Base-by-base conservation (phyloP, 2,888 invertebrate genomes). In the Ichneumon xanthorius region DNA sequence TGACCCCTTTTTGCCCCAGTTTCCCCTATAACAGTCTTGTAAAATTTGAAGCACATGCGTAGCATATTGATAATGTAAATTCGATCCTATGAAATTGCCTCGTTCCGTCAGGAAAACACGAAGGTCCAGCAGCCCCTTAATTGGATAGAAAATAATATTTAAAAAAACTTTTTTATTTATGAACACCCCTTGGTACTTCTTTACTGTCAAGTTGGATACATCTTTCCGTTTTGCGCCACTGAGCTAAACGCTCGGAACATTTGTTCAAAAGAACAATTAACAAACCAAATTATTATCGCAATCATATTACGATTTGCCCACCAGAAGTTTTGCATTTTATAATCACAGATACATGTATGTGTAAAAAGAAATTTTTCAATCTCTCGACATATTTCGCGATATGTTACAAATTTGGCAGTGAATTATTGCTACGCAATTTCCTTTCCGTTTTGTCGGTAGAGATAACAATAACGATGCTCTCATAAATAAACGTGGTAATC, bases 391-490 rank as follows among this genome's bases (percentile, higher is more conserved):
- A 61, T 22, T 30, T 16, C 5, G 14, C 16, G 30, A 61, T 30
- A 30, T 30, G 16, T 61, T 61, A 26, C 22, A 71, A 76, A 79
- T 22, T 55, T 9, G 80, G 40, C 37, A 40, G 30, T 14, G 26
- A 61, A 14, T 26, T 30, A 61, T 61, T 30, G 61, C 61, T 61
- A 26, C 30, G 61, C 61, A 61, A 61, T 33, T 63, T 30, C 19
- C 19, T 55, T 63, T 30, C 30, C 16, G 61, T 63, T 30, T 16
- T n/a, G 71, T 48, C 65, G 19, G 55, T 61, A 70, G 58, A 79
- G 22, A 78, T 78, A 80, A 73, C 76, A 68, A 87, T 80, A 82
- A 78, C 61, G 79, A 73, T 80, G 58, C 78, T 85, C 55, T 48
- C 45, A 48, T 48, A 48, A 48, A 71, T 70, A 68, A 85, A 80